A percentile compares a stretch with the other conserved stretches of the same genome.
Evolutionary conservation across 2,113 vertebrate species (phyloP).

Genomic region (Tiliqua scincoides): DNA sequence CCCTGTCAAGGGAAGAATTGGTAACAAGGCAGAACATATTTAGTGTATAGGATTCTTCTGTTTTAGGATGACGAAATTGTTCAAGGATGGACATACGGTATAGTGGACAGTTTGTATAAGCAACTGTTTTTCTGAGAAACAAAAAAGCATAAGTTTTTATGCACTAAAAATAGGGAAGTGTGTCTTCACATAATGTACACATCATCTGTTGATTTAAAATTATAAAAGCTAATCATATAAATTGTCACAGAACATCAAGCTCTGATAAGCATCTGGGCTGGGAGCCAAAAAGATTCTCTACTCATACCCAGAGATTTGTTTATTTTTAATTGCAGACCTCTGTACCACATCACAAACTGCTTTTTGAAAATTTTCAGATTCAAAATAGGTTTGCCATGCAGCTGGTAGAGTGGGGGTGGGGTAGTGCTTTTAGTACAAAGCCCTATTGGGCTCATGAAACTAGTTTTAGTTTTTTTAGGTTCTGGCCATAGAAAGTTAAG

Average conservation of each 20-base stretch:
- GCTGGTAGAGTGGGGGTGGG: neutral
- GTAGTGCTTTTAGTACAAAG: neutral
- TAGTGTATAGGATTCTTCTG: neutral
- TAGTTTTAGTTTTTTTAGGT: neutral
- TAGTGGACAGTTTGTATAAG: neutral
- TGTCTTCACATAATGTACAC: neutral
- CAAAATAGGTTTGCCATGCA: neutral
- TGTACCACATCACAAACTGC: neutral
- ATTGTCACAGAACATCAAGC: neutral
- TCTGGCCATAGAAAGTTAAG: neutral
- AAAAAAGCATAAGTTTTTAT: neutral
- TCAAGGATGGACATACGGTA: neutral
- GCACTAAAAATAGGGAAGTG: neutral
- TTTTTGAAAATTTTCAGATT: neutral
- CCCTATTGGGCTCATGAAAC: neutral
- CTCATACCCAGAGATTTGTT: neutral
- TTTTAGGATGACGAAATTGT: neutral
- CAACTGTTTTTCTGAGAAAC: neutral
- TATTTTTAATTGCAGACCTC: neutral
- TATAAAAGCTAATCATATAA: neutral
- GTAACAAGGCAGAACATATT: neutral
- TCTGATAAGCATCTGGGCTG: neutral
- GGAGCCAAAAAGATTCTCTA: neutral
- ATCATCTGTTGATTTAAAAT: neutral
- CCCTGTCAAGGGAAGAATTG: neutral